Conservation (phyloP, 2,888 invertebrate species). For the Ditula angustiorana region DNA sequence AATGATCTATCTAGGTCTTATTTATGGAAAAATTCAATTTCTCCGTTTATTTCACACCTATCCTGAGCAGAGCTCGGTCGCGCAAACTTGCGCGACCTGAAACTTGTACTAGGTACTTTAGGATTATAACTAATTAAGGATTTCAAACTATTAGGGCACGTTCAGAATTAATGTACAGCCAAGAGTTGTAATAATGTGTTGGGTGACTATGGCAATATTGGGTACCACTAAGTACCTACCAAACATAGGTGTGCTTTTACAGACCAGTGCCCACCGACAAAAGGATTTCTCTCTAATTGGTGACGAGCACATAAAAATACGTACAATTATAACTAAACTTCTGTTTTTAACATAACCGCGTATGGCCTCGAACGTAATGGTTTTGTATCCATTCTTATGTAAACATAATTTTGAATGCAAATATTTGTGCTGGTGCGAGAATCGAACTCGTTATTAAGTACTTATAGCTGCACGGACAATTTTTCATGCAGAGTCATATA, state of each 20-base stretch:
- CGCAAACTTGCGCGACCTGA: too few species aligned
- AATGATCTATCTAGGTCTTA: too few species aligned
- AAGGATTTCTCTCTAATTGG: background rate
- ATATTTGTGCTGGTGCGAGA: conserved; percentile 13
- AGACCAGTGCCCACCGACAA: background rate
- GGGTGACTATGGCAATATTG: background rate
- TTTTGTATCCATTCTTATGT: conserved; percentile 20
- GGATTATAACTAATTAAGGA: too few species aligned
- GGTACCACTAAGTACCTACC: background rate
- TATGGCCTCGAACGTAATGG: conserved; percentile 13
- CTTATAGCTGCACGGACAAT: background rate
- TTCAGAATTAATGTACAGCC: background rate
- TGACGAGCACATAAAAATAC: conserved; percentile 1
- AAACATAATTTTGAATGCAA: conserved; percentile 16
- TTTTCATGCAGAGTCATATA: background rate
- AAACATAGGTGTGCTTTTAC: background rate
- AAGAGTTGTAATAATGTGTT: background rate
- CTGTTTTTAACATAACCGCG: conserved; percentile 7
- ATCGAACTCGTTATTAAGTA: conserved; percentile 11
- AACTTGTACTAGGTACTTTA: too few species aligned
- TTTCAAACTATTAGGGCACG: background rate
- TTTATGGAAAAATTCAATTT: too few species aligned
- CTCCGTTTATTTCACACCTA: too few species aligned
- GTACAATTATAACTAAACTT: background rate
- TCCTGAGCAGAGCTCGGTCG: too few species aligned